A percentile compares a stretch with the other conserved stretches of the same genome.
phyloP scores from a whole-genome alignment of 1,140 invertebrate genomes.

The Panulirus ornatus region DNA sequence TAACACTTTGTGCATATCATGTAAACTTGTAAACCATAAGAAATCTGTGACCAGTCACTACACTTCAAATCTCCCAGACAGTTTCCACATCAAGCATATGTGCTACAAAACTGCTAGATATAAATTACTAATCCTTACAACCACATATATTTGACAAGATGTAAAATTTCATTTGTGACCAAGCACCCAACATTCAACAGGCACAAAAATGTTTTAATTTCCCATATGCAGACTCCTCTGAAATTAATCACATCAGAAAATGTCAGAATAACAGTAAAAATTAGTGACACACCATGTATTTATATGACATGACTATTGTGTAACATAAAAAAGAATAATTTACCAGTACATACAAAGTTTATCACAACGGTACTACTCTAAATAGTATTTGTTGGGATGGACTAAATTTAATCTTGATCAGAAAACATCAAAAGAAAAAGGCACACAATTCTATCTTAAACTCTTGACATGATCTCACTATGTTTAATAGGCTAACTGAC shows the following conservation, averaged over 20 bases:
- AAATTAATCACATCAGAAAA: background rate
- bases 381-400: conserved; percentile 18
- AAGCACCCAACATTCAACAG: conserved; percentile 1
- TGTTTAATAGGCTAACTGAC: background rate
- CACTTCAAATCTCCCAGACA: background rate
- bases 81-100: background rate
- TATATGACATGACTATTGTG: background rate
- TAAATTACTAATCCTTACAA: background rate
- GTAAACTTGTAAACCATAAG: background rate
- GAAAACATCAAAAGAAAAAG: conserved; percentile 15
- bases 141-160: background rate
- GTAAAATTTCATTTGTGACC: background rate
- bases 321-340: background rate
- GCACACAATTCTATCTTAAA: conserved; percentile 10
- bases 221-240: background rate
- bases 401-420: conserved; percentile 11
- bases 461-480: background rate
- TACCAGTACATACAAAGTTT: background rate
- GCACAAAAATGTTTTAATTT: background rate
- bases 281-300: background rate
- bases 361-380: background rate
- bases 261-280: background rate
- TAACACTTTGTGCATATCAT: background rate
- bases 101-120: background rate
- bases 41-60: background rate